Conservation (phyloP, 2,888 invertebrate genomes). For the Nomada ferruginata region DNA sequence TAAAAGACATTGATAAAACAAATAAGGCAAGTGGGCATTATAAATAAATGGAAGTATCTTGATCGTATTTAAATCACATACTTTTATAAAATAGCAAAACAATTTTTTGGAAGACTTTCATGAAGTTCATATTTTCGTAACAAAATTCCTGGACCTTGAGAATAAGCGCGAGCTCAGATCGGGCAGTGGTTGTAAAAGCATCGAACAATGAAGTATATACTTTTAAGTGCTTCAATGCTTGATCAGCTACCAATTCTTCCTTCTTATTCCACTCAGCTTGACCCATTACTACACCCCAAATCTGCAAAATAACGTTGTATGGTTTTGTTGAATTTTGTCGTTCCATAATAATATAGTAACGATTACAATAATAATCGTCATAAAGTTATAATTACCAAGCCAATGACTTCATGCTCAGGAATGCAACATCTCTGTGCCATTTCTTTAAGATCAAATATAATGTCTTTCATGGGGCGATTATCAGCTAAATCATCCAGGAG, state of each 20-base stretch:
- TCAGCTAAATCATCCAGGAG: constrained; percentile 95
- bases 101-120: constrained; percentile 99
- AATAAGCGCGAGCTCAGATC: constrained; percentile 94
- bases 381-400: constrained; percentile 87
- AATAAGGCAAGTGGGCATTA: neutral
- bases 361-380: neutral
- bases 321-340: neutral
- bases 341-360: neutral
- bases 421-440: constrained; percentile 93
- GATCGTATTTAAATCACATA: constrained; percentile 81
- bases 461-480: constrained; percentile 93
- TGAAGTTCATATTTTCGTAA: constrained; percentile 99
- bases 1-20: constrained; percentile 18
- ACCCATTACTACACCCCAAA: constrained; percentile 98
- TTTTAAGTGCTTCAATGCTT: constrained; percentile 95
- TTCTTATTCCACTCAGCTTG: constrained; percentile 99
- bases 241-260: constrained; percentile 97
- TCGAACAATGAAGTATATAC: constrained; percentile 94
- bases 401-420: constrained; percentile 95
- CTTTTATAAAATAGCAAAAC: constrained; percentile 98
- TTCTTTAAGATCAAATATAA: constrained; percentile 93
- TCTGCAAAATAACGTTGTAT: constrained; percentile 85
- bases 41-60: neutral
- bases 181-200: constrained; percentile 93
- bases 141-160: constrained; percentile 98